phyloP scores from a whole-genome alignment of 2,888 invertebrate genomes.

The Aphrophora alni region DNA sequence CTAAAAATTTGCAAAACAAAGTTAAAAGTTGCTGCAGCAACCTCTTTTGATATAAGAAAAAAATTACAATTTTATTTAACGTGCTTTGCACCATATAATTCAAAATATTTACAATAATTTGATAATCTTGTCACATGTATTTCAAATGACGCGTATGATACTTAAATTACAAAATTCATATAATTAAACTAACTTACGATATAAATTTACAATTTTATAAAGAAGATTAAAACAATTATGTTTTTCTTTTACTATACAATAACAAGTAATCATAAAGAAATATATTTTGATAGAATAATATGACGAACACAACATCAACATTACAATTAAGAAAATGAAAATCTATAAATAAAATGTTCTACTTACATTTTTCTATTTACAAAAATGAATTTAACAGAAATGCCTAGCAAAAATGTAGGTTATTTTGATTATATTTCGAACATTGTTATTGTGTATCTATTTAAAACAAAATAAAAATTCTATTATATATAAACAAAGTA shows the following conservation, averaged over 20 bases:
- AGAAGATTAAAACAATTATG: not conserved
- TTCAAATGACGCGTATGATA: too few relatives aligned
- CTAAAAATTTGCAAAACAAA: not conserved
- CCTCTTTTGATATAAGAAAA: not conserved
- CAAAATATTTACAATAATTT: not conserved
- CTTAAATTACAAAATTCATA: not conserved
- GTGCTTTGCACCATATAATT: not conserved
- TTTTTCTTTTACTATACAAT: not conserved
- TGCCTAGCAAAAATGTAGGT: not conserved
- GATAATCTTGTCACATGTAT: not conserved
- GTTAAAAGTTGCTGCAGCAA: not conserved
- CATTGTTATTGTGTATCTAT: too few relatives aligned
- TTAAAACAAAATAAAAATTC: too few relatives aligned
- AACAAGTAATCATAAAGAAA: not conserved
- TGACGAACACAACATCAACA: not conserved
- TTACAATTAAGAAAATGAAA: not conserved
- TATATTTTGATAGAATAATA: not conserved
- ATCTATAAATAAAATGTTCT: not conserved
- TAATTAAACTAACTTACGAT: not conserved
- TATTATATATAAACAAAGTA: too few relatives aligned
- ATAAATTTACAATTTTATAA: not conserved
- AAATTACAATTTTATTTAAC: not conserved
- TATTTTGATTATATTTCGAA: not conserved
- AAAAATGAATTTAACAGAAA: not conserved
- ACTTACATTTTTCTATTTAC: not conserved